These are phyloP conservation scores for Napeogenes inachia DNA, from an alignment of 2,888 invertebrate species.

Conservation along the genomic window DNA sequence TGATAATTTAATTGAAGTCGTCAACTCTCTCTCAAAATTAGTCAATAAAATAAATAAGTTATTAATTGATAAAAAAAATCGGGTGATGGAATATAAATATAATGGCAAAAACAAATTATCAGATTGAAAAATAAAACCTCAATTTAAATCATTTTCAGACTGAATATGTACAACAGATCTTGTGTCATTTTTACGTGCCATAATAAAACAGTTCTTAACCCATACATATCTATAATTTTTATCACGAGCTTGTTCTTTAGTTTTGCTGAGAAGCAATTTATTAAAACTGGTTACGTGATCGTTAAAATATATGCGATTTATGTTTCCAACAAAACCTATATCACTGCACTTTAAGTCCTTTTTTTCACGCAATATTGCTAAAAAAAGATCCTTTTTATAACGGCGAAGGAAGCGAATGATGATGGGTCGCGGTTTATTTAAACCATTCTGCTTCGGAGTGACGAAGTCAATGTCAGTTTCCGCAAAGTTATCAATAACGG, in stretches of 20 bases:
- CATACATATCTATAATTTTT: slow-evolving; percentile 14
- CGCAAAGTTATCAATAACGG: slow-evolving; percentile 5
- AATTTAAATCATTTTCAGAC: too few species aligned
- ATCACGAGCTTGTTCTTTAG: slow-evolving; percentile 6
- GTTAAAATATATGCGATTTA: neutral
- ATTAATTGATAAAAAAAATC: too few species aligned
- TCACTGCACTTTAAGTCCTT: neutral
- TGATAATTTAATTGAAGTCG: too few species aligned
- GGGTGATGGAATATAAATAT: too few species aligned
- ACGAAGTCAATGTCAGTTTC: slow-evolving; percentile 20
- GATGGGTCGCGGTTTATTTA: slow-evolving; percentile 16
- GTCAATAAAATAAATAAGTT: too few species aligned
- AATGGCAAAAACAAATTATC: too few species aligned
- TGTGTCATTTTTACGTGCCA: slow-evolving; percentile 8
- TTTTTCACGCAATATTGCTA: slow-evolving; percentile 8
- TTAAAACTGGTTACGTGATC: slow-evolving; percentile 15
- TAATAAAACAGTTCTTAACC: slow-evolving; percentile 15
- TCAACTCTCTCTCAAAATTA: too few species aligned
- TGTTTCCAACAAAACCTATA: slow-evolving; percentile 6
- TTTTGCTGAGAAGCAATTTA: slow-evolving; percentile 6
- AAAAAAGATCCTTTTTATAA: slow-evolving; percentile 16
- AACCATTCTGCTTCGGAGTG: slow-evolving; percentile 11
- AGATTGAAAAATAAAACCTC: too few species aligned
- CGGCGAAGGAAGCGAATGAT: slow-evolving; percentile 12
- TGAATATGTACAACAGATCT: slow-evolving; percentile 8